Percentiles rank a stretch among this genome's conserved stretches.
Evolutionary conservation across 1,140 invertebrate genomes (phyloP).

Genomic region (Octopus bimaculoides): DNA sequence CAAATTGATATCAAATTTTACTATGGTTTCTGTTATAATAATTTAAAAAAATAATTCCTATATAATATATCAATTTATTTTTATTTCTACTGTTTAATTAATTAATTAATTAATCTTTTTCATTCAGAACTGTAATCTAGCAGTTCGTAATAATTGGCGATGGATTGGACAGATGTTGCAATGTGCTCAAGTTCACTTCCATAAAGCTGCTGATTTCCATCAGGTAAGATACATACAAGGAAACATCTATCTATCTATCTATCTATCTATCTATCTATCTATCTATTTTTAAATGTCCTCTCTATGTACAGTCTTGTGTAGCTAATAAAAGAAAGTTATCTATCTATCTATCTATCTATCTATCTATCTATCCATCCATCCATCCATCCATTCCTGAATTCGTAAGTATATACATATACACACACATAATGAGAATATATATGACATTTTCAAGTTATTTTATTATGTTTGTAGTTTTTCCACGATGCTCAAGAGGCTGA

Average conservation of each 20-base stretch:
- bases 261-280: not conserved
- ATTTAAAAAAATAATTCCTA: not conserved
- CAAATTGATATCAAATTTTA: not conserved
- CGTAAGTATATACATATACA: not conserved
- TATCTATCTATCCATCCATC: not conserved
- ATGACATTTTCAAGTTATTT: not conserved
- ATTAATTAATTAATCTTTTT: conserved; percentile 6
- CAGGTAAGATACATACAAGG: conserved; percentile 26
- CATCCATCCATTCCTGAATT: not conserved
- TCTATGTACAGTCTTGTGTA: not conserved
- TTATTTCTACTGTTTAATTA: not conserved
- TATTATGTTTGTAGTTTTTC: conserved; percentile 34
- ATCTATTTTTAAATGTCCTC: not conserved
- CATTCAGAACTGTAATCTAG: conserved; percentile 37
- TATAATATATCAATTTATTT: not conserved
- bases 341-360: not conserved
- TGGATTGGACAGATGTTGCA: conserved; percentile 38
- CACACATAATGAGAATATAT: no score
- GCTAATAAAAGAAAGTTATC: not conserved
- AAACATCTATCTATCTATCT: not conserved
- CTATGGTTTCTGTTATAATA: not conserved
- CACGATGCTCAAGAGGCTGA: conserved; percentile 46
- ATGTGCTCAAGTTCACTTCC: conserved; percentile 41
- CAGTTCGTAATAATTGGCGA: conserved; percentile 39
- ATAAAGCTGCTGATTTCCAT: conserved; percentile 41